Evolutionary conservation across 2,113 vertebrate species (phyloP).

Genomic region (Himantopus leucocephalus): DNA sequence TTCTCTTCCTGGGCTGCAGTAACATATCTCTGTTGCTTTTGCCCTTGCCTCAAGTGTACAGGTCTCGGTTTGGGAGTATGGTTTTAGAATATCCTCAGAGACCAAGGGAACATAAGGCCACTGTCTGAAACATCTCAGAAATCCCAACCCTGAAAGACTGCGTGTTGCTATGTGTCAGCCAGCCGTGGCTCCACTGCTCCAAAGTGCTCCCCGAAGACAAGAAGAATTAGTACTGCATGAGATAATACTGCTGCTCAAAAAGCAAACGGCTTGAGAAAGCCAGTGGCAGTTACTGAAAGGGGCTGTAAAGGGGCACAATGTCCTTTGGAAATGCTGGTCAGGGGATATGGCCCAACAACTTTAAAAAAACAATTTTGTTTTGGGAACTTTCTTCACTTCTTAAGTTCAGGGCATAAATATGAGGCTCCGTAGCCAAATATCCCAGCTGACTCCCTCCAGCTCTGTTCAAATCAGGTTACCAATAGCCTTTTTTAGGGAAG

Average conservation of each 20-base stretch:
- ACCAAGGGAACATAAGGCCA: background rate
- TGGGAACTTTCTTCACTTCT: background rate
- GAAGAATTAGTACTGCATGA: background rate
- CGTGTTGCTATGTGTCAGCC: fast-evolving
- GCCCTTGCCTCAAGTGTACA: background rate
- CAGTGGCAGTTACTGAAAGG: background rate
- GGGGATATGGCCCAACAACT: background rate
- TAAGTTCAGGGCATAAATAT: background rate
- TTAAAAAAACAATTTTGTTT: background rate
- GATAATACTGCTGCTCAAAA: background rate
- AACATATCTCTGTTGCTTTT: background rate
- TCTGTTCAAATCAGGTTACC: background rate
- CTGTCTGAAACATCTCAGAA: background rate
- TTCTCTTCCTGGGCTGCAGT: background rate
- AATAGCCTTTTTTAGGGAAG: background rate
- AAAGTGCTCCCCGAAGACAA: background rate
- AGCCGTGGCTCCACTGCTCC: fast-evolving
- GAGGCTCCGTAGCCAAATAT: background rate
- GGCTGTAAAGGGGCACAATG: background rate
- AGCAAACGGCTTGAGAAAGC: background rate
- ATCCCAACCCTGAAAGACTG: background rate
- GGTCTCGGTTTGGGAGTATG: background rate
- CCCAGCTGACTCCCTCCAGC: background rate
- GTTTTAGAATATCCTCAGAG: background rate
- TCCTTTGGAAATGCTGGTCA: background rate